Evolutionary conservation across 2,797 vertebrate species (phyloP).

Genomic region (Poecile montanus): DNA sequence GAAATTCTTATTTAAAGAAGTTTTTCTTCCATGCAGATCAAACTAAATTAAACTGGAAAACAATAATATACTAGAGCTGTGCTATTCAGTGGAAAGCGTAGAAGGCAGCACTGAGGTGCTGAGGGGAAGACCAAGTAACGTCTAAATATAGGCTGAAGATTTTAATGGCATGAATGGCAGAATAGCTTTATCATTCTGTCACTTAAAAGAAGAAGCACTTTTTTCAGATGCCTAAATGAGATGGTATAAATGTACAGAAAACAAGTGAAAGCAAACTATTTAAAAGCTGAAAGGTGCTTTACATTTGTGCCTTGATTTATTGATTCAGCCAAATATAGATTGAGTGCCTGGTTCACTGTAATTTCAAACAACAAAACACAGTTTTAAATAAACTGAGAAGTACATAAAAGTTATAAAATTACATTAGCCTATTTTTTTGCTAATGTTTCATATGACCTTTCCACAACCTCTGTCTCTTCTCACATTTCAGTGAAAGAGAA

Average conservation of each 20-base stretch:
- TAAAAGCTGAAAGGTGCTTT: not conserved
- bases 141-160: not conserved
- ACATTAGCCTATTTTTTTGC: not conserved
- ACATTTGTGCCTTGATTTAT: not conserved
- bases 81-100: not conserved
- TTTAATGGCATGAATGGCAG: not conserved
- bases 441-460: not conserved
- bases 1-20: not conserved
- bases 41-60: not conserved
- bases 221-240: not conserved
- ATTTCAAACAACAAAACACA: not conserved
- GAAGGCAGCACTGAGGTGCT: not conserved
- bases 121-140: not conserved
- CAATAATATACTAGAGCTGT: not conserved
- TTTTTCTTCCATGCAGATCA: not conserved
- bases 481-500: not conserved
- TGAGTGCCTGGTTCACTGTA: not conserved
- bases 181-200: not conserved
- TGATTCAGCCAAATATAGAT: not conserved
- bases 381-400: not conserved
- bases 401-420: not conserved
- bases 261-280: not conserved
- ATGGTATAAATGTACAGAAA: not conserved
- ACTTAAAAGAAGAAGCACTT: not conserved
- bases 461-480: not conserved